These are phyloP conservation scores for Orchestes rusci DNA, from an alignment of 2,888 invertebrate genomes.

Conservation along the genomic window DNA sequence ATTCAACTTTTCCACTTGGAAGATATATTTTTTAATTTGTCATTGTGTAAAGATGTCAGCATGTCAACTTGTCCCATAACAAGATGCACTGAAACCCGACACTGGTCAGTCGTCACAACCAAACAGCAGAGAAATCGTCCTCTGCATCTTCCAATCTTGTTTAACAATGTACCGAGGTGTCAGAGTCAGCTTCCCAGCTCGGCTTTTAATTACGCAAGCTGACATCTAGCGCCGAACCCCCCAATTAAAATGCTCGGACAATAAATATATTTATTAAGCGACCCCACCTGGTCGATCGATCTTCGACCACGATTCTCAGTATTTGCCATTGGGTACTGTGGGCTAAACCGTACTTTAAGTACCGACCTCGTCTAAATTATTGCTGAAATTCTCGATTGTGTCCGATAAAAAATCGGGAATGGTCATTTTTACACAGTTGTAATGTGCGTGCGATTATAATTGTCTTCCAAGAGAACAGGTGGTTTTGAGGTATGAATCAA, in stretches of 20 bases:
- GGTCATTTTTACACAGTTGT: conserved; percentile 15
- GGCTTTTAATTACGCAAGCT: conserved; percentile 44
- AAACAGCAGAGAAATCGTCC: too few relatives aligned
- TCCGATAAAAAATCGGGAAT: conserved; percentile 16
- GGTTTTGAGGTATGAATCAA: too few relatives aligned
- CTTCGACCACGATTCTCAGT: conserved; percentile 19
- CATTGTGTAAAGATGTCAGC: too few relatives aligned
- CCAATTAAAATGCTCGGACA: conserved; percentile 43
- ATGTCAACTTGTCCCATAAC: too few relatives aligned
- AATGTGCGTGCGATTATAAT: conserved; percentile 3
- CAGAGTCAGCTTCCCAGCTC: conserved; percentile 43
- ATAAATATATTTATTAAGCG: conserved; percentile 39
- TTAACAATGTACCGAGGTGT: conserved; percentile 46
- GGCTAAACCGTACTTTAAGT: conserved; percentile 20
- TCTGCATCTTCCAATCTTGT: too few relatives aligned
- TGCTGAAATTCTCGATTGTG: conserved; percentile 22
- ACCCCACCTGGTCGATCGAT: conserved; percentile 27
- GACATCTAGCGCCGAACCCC: conserved; percentile 43
- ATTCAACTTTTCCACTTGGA: too few relatives aligned
- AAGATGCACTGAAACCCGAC: too few relatives aligned
- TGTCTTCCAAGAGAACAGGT: too few relatives aligned
- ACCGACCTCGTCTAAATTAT: conserved; percentile 19
- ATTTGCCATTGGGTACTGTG: conserved; percentile 18
- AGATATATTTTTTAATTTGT: too few relatives aligned
- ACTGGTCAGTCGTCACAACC: too few relatives aligned